Evolutionary conservation across 2,888 invertebrate species (phyloP), one percentile per base, ranked within the genome.

Genomic region (Drosophila peninsularis): DNA sequence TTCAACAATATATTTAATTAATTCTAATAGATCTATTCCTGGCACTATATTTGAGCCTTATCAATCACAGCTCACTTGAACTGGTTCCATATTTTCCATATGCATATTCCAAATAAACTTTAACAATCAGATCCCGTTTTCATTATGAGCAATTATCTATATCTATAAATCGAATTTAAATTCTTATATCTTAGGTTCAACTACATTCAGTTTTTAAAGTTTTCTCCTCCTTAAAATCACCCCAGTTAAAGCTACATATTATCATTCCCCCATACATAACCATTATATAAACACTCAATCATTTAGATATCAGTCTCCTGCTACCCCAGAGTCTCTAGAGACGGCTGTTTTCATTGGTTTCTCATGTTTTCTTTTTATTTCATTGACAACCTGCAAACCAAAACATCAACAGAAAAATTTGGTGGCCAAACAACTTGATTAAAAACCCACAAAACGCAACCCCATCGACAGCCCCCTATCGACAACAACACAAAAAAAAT

Each of bases 401-500:
- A 60, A 69, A 62, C 62, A 77, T 54, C 53, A 64, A 67, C 74
- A 65, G 37, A 41, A 45, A 47, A 74, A 58, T 68, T 83, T 86
- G 75, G 75, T 81, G 72, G 71, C 57, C 78, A 76, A 80, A 78
- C 88, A 84, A 82, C 88, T 86, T 86, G 88, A 86, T 86, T 89
- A 86, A 86, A 89, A 87, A 89, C 68, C 85, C 89, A 89, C 89
- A 86, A 84, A 80, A 71, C 63, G 45, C 54, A 70, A 30, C 47
- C 7, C 61, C 7, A 57, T 37, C 71, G 56, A 47, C 27, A 9
- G 21, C 6, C 0, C 58, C 50, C 27, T n/a, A 36, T 9, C 32
- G 21, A 14, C 49, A 34, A 44, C 11, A 32, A 32, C 32, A 19
- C 24, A 6, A 5, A 30, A 19, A 41, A 36, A 49, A 17, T 32